Evolutionary conservation across 2,797 vertebrate species (phyloP).

Genomic region (Lacerta agilis): DNA sequence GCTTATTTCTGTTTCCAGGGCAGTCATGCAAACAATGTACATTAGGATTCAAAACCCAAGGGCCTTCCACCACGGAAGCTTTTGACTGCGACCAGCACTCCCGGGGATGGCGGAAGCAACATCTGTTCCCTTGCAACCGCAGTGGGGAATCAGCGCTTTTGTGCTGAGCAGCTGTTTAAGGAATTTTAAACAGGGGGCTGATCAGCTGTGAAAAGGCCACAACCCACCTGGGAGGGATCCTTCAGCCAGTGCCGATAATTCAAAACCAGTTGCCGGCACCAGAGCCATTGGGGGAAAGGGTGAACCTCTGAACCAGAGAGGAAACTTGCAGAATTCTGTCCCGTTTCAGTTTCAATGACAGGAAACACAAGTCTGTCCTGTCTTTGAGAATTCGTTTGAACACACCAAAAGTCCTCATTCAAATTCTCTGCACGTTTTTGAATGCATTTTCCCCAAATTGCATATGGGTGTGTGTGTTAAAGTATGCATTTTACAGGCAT

Average conservation of each 20-base stretch:
- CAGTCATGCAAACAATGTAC: not conserved
- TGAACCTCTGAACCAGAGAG: not conserved
- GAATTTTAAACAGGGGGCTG: slow-evolving; percentile 14
- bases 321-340: too few species aligned
- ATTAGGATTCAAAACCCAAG: not conserved
- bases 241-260: not conserved
- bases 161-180: slow-evolving; percentile 3
- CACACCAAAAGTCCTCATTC: too few species aligned
- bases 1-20: not conserved
- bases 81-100: not conserved
- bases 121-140: not conserved
- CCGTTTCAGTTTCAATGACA: too few species aligned
- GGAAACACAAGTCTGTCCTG: too few species aligned
- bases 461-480: too few species aligned
- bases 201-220: not conserved
- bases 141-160: slow-evolving; percentile 1
- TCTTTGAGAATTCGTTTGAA: too few species aligned
- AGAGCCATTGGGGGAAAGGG: not conserved
- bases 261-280: not conserved
- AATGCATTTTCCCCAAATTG: too few species aligned
- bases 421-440: too few species aligned
- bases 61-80: not conserved
- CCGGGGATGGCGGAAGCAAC: not conserved
- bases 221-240: not conserved
- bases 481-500: too few species aligned